Base-by-base conservation (phyloP, 2,888 invertebrate species). In the Glyphotaelius pellucidus region DNA sequence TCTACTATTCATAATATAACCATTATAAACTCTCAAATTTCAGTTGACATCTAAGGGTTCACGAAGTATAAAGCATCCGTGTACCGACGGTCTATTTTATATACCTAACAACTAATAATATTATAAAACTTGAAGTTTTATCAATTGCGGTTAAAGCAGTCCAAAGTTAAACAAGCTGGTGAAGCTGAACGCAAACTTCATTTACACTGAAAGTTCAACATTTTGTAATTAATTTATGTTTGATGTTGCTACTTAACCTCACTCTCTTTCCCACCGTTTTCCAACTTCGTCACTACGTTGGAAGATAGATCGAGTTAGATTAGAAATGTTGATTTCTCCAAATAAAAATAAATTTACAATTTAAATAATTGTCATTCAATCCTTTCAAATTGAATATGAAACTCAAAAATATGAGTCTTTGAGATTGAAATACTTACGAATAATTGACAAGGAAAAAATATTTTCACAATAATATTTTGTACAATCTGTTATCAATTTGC, bases 211-310 rank as follows among this genome's bases (percentile, higher is more conserved):
- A 92, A 92, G 92, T 91, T 92, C 85, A 79, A 84, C 91, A 67
- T 91, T 90, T 92, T 80, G 92, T 91, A 92, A 92, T 92, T 92
- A 92, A 92, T 92, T 92, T 90, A 92, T 90, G 92, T 92, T 92
- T 91, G 90, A 92, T 92, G 90, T 91, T 90, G 88, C 89, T 85
- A 85, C 89, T 52, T 90, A 25, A 67, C 85, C 89, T 91, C 81
- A 79, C 81, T 84, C 52, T 81, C 47, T 83, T 90, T 81, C 15
- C 19, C 4, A 12, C 47, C 38, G 38, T 42, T 90, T 31, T 90
- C 90, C 12, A 38, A 42, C 81, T 31, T 11, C n/a, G 31, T 81
- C 31, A 32, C 83, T 31, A 11, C 67, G 1, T n/a, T n/a, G 67
- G 9, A 67, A 9, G 67, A 25, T 25, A 67, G 67, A n/a, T 67